phyloP scores from a whole-genome alignment of 2,113 vertebrate species.

The Passer montanus region DNA sequence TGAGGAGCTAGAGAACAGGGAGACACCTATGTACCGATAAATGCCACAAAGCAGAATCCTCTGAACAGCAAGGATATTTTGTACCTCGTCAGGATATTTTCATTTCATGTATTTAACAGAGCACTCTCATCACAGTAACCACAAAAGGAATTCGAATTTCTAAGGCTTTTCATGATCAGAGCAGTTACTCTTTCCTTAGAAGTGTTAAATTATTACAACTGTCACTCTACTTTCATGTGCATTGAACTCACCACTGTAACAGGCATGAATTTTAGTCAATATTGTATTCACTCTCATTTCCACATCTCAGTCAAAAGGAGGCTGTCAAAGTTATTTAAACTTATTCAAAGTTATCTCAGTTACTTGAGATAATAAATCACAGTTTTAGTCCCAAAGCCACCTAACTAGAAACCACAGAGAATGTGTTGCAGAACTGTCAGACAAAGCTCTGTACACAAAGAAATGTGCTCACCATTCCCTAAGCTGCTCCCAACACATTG shows the following conservation, averaged over 20 bases:
- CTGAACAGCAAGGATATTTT: not conserved
- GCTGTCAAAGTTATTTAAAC: constrained; percentile 1
- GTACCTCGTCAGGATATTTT: not conserved
- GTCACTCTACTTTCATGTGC: not conserved
- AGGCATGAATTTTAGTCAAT: constrained; percentile 27
- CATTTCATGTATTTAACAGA: not conserved
- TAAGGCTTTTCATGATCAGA: constrained; percentile 43
- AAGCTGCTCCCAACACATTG: not conserved
- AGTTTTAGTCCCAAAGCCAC: not conserved
- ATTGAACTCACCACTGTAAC: not conserved
- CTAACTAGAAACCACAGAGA: not conserved
- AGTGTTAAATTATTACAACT: constrained; percentile 31
- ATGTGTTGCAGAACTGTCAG: not conserved
- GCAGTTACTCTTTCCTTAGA: not conserved
- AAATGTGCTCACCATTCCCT: not conserved
- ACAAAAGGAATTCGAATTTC: constrained; percentile 28
- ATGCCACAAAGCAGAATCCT: not conserved
- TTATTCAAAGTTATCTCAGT: not conserved
- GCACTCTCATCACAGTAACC: not conserved
- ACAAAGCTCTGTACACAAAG: not conserved
- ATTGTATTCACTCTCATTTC: constrained; percentile 32
- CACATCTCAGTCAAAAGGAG: not conserved
- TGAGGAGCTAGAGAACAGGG: not conserved
- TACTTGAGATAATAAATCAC: constrained; percentile 31
- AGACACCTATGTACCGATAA: not conserved